Percentiles rank a stretch among this genome's conserved stretches.
phyloP scores from a whole-genome alignment of 2,888 invertebrate species.

The Conops quadrifasciatus region DNA sequence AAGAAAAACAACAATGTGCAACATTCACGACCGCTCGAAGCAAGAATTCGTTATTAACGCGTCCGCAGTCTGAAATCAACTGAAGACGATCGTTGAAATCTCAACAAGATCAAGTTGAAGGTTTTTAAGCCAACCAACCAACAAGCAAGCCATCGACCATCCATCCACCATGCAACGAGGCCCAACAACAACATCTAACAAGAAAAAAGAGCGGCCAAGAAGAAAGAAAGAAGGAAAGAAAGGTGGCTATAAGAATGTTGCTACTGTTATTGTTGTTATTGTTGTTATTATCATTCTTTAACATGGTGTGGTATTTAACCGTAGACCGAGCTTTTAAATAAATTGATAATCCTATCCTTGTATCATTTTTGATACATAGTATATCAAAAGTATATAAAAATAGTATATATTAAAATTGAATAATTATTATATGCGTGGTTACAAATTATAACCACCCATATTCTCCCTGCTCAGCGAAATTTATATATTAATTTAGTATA shows the following conservation, averaged over 20 bases:
- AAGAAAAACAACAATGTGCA: background rate
- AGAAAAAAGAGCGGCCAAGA: background rate
- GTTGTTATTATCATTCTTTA: background rate
- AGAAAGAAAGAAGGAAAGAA: background rate
- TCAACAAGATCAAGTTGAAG: constrained; percentile 44
- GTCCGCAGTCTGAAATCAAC: constrained; percentile 41
- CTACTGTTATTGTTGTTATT: background rate
- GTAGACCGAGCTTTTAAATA: no score
- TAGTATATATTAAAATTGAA: no score
- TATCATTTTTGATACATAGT: no score
- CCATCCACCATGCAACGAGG: background rate
- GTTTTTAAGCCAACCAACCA: constrained; percentile 27
- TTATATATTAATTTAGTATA: no score
- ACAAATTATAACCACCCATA: no score
- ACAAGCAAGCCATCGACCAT: constrained; percentile 13
- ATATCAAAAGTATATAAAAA: no score
- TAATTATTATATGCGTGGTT: no score
- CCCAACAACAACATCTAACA: background rate
- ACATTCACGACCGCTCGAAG: background rate
- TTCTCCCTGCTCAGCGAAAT: no score
- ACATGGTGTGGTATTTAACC: no score
- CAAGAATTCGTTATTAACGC: constrained; percentile 39
- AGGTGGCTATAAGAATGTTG: background rate
- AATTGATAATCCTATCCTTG: no score
- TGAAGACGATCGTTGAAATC: constrained; percentile 42